These are phyloP conservation scores for Caenorhabditis sp. DNA, from an alignment of 2,888 invertebrate genomes.

Conservation along the genomic window DNA sequence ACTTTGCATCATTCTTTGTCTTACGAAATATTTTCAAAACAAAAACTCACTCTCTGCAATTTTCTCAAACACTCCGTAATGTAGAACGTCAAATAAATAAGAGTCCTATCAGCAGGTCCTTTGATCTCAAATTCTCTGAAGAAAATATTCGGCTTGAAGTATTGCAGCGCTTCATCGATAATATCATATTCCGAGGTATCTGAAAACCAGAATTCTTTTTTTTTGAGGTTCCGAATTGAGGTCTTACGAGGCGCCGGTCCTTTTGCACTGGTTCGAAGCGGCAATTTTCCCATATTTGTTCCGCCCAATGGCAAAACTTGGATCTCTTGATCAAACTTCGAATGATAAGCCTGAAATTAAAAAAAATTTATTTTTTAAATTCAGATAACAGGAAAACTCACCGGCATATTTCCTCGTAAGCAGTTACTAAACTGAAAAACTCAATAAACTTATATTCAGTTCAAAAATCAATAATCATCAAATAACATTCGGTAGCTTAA, in stretches of 20 bases:
- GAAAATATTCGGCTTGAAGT: slow-evolving; percentile 98
- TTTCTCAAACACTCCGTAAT: slow-evolving; percentile 96
- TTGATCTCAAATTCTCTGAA: slow-evolving; percentile 89
- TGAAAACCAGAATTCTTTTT: slow-evolving; percentile 3
- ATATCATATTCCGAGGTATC: slow-evolving; percentile 82
- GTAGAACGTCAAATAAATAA: slow-evolving; percentile 96
- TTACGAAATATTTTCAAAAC: too few relatives aligned
- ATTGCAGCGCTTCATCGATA: slow-evolving; percentile 94
- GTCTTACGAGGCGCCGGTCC: slow-evolving; percentile 84
- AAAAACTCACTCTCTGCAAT: slow-evolving; percentile 79
- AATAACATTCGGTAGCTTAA: too few relatives aligned
- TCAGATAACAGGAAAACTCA: not conserved
- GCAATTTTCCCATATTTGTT: slow-evolving; percentile 91
- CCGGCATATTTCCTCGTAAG: not conserved
- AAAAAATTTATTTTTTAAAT: slow-evolving; percentile 2
- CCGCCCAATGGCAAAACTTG: slow-evolving; percentile 75
- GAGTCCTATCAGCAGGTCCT: slow-evolving; percentile 93
- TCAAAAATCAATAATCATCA: not conserved
- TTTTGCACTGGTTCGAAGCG: slow-evolving; percentile 86
- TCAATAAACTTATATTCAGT: not conserved
- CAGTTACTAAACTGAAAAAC: not conserved
- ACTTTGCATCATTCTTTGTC: too few relatives aligned
- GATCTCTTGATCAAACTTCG: slow-evolving; percentile 81
- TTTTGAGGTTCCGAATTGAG: not conserved
- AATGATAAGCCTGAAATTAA: slow-evolving; percentile 95